Base-by-base conservation (phyloP, 2,797 vertebrate genomes). In the Urosaurus nigricauda region DNA sequence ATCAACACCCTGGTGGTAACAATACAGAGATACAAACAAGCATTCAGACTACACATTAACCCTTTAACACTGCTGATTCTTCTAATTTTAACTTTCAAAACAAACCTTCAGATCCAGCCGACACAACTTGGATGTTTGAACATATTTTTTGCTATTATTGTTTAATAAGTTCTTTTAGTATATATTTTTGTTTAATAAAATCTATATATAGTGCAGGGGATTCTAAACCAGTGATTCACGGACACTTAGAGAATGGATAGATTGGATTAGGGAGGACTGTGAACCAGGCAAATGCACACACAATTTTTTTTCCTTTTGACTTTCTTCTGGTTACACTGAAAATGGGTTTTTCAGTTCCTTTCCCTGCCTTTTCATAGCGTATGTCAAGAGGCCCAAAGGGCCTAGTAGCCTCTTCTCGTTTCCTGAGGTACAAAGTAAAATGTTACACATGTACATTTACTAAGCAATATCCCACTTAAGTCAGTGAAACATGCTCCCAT, bases 1-100 rank as follows among this genome's bases (percentile, higher is more conserved):
- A 89, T 98, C 98, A 94, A 98, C 97, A 95, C 98, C 98, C 98
- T 98, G 94, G 79, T 96, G 94, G 87, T 93, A 96, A 94, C 94
- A 96, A 92, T 91, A 91, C 51, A 93, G 80, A 91, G 86, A 89
- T 78, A 93, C 92, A 96, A 97, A 96, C 91, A 96, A 95, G 92
- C 56, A 90, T 93, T 94, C 91, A 88, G 80, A 73, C 89, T 88
- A 86, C 9, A 35, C 35, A 85, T 96, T 96, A 96, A 96, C 92
- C 90, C 88, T 94, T 95, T 89, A 81, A 0, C 74, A 84, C 85
- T 68, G 86, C 70, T 71, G 88, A 80, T 37, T 82, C 70, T 91
- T 71, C 91, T 40, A 60, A 68, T 65, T 84, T 83, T 63, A 60
- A 60, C 58, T 63, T 83, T 80, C n/a, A 37, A 43, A 75, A 35